A percentile compares a stretch with the other conserved stretches of the same genome.
Conservation (phyloP, 1,140 invertebrate genomes). For the Lasioglossum baleicum region DNA sequence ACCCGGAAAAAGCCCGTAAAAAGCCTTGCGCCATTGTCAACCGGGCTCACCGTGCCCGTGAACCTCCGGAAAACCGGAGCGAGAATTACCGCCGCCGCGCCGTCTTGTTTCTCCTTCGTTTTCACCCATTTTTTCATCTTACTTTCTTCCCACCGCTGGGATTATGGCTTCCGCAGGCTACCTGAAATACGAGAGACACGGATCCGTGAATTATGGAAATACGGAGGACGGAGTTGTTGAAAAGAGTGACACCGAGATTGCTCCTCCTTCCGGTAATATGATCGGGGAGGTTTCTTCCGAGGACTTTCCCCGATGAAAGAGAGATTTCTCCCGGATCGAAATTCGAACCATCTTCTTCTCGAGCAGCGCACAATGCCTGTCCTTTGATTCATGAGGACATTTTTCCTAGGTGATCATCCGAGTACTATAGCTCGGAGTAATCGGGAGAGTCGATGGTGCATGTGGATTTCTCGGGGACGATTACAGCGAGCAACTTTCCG, state of each 20-base stretch:
- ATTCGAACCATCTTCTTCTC: not conserved
- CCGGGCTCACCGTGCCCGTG: not conserved
- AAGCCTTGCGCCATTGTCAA: slow-evolving; percentile 22
- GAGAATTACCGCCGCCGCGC: not conserved
- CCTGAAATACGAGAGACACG: not conserved
- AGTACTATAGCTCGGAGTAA: not conserved
- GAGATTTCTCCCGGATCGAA: too few relatives aligned
- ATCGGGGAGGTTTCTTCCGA: not conserved
- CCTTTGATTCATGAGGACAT: not conserved
- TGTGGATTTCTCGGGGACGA: not conserved
- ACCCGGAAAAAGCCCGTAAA: not conserved
- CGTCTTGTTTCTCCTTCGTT: not conserved
- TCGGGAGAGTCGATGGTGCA: not conserved
- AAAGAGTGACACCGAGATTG: not conserved
- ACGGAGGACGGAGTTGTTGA: not conserved
- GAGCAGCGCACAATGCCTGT: not conserved
- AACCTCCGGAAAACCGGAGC: not conserved
- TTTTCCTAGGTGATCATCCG: not conserved
- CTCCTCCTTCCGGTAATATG: not conserved
- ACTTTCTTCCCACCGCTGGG: not conserved
- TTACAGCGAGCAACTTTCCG: not conserved
- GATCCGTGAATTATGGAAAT: not conserved
- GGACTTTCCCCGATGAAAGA: not conserved
- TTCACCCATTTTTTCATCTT: too few relatives aligned
- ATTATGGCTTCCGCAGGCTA: not conserved